These are phyloP conservation scores for Ceratitis capitata DNA, from an alignment of 1,140 invertebrate species.

Conservation along the genomic window DNA sequence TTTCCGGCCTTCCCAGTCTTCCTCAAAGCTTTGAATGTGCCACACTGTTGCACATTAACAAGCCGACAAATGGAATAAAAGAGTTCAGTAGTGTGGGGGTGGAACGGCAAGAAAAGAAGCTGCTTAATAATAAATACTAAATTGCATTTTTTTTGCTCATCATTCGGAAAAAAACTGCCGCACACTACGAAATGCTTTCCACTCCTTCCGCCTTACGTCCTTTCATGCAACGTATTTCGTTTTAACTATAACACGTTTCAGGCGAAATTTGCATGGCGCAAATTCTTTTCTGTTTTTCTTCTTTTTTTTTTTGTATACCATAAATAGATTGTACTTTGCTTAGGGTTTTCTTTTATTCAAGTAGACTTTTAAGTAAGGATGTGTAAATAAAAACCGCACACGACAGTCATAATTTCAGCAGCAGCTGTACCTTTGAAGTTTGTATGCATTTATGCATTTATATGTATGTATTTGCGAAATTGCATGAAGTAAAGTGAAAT, in stretches of 20 bases:
- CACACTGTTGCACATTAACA: conserved; percentile 14
- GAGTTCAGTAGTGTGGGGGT: not conserved
- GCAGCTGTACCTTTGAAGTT: not conserved
- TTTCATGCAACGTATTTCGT: not conserved
- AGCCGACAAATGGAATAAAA: conserved; percentile 26
- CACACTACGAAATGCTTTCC: not conserved
- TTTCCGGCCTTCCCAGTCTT: not conserved
- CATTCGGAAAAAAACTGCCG: not conserved
- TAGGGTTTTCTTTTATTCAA: not conserved
- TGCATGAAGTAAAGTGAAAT: conserved; percentile 7
- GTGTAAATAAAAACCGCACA: not conserved
- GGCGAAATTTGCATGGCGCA: not conserved
- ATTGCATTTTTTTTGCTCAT: conserved; percentile 16
- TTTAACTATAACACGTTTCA: not conserved
- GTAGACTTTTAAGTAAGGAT: not conserved
- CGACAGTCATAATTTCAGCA: not conserved
- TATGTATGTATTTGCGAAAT: not conserved
- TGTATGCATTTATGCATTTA: no score
- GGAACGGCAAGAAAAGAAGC: conserved; percentile 1
- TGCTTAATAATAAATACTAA: conserved; percentile 35
- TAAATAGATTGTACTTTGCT: not conserved
- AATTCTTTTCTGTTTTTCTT: not conserved
- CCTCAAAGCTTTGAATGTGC: not conserved
- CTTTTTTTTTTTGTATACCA: not conserved
- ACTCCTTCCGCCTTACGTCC: not conserved